A percentile compares a stretch with the other conserved stretches of the same genome.
These are phyloP conservation scores for Pelobates fuscus DNA, from an alignment of 2,113 vertebrate genomes.

Conservation along the genomic window DNA sequence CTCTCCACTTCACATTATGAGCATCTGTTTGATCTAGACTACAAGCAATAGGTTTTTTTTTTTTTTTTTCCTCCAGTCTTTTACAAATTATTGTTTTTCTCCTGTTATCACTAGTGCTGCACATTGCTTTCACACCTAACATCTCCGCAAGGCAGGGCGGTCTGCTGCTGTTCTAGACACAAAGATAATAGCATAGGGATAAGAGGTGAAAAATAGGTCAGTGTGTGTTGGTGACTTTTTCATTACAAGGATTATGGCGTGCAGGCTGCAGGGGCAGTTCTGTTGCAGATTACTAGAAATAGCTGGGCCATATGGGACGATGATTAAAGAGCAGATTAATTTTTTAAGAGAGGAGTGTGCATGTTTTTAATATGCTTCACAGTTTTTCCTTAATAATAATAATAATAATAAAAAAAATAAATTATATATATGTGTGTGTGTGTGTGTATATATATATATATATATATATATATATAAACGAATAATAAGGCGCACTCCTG, in stretches of 20 bases:
- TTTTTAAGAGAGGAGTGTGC: slow-evolving; percentile 46
- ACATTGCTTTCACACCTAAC: background rate
- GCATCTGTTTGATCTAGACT: too few relatives aligned
- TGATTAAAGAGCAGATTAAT: slow-evolving; percentile 65
- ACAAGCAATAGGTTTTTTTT: background rate
- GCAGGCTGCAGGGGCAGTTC: slow-evolving; percentile 54
- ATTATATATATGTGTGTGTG: too few relatives aligned
- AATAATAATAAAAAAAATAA: too few relatives aligned
- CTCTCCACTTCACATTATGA: too few relatives aligned
- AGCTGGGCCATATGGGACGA: slow-evolving; percentile 59
- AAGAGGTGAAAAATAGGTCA: slow-evolving; percentile 55
- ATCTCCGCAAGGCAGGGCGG: background rate
- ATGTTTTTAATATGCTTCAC: slow-evolving; percentile 32
- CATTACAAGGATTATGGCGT: slow-evolving; percentile 60
- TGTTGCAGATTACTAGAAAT: slow-evolving; percentile 58
- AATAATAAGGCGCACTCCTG: too few relatives aligned
- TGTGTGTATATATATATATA: too few relatives aligned
- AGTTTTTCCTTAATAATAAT: background rate
- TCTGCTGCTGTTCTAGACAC: background rate
- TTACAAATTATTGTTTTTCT: slow-evolving; percentile 18
- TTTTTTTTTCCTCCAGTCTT: too few relatives aligned
- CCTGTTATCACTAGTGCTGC: background rate
- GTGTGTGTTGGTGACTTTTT: slow-evolving; percentile 51
- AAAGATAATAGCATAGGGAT: background rate
- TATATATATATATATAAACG: too few relatives aligned